Conservation (phyloP, 2,113 vertebrate genomes). For the Marmota flaviventris region DNA sequence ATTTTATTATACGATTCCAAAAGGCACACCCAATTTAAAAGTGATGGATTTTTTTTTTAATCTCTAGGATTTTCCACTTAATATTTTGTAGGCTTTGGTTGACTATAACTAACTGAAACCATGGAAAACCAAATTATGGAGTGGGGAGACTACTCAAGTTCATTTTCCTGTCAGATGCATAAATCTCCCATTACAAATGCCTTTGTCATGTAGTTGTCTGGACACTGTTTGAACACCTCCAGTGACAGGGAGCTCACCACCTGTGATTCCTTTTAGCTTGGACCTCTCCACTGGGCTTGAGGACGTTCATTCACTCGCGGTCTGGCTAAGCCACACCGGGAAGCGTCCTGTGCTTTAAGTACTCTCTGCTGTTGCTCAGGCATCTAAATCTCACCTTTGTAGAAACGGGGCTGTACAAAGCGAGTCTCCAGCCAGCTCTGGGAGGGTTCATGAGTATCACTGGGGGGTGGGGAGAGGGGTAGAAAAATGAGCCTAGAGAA, state of each 20-base stretch:
- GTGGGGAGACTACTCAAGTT: neutral
- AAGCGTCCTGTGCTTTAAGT: neutral
- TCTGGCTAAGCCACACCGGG: neutral
- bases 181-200: neutral
- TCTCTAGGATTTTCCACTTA: neutral
- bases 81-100: neutral
- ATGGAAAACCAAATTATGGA: neutral
- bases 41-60: neutral
- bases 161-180: neutral
- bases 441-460: slow-evolving; percentile 73
- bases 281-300: neutral
- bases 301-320: neutral
- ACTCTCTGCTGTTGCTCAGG: neutral
- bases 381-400: neutral
- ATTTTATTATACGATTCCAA: neutral
- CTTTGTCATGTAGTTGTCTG: neutral
- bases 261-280: rapidly evolving
- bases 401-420: neutral
- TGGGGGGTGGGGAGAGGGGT: slow-evolving; percentile 82
- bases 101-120: neutral
- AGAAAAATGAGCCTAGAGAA: slow-evolving; percentile 85
- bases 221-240: neutral
- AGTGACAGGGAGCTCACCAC: neutral
- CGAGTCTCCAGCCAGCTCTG: slow-evolving; percentile 7
- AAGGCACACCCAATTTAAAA: neutral